Percentiles rank a stretch among this genome's conserved stretches.
Evolutionary conservation across 2,797 vertebrate species (phyloP).

Genomic region (Leucoraja ocellata): DNA sequence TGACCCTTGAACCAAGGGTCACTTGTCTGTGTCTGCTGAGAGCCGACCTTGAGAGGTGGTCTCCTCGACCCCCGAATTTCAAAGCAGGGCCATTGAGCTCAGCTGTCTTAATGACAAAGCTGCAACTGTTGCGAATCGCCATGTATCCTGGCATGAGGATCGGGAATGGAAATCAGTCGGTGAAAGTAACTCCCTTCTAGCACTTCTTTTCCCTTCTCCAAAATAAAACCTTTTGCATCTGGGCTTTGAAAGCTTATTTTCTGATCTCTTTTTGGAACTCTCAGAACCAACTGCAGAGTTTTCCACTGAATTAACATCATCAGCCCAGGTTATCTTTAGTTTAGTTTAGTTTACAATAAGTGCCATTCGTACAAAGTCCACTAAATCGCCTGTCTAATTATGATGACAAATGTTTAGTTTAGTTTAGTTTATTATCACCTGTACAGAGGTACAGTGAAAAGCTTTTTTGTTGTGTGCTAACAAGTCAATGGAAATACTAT

Average conservation of each 20-base stretch:
- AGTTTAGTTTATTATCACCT: too few species aligned
- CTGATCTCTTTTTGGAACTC: neutral
- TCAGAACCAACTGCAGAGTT: neutral
- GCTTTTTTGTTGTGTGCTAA: too few species aligned
- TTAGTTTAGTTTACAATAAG: too few species aligned
- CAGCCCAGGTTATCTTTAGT: too few species aligned
- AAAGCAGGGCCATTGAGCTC: neutral
- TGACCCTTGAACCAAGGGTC: conserved; percentile 22
- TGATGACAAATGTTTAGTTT: too few species aligned
- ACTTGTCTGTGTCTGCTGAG: neutral
- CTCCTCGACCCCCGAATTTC: neutral
- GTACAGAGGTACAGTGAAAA: too few species aligned
- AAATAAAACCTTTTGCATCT: neutral
- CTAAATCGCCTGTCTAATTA: too few species aligned
- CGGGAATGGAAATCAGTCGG: neutral
- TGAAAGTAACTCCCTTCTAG: neutral
- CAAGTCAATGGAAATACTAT: too few species aligned
- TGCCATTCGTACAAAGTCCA: too few species aligned
- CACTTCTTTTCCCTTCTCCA: neutral
- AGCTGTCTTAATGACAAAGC: conserved; percentile 28
- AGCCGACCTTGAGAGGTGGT: neutral
- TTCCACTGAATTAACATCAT: too few species aligned
- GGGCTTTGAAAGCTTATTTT: neutral
- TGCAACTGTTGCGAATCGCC: neutral
- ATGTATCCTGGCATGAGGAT: neutral